A percentile compares a stretch with the other conserved stretches of the same genome.
phyloP scores from a whole-genome alignment of 2,888 invertebrate genomes.

The Melangyna quadrimaculata region DNA sequence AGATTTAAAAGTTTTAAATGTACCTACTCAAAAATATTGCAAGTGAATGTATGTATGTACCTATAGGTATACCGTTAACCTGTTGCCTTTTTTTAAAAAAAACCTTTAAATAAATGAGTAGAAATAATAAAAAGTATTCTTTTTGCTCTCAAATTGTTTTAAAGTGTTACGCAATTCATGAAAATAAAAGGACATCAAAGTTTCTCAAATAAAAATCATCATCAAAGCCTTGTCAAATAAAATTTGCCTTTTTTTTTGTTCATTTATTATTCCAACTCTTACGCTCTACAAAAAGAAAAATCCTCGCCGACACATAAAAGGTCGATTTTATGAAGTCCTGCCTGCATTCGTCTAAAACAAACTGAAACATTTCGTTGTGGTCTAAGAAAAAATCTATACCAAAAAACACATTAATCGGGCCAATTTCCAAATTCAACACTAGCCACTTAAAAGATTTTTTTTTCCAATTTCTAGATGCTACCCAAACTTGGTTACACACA shows the following conservation, averaged over 20 bases:
- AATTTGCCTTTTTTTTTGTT: neutral
- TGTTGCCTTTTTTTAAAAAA: too few species aligned
- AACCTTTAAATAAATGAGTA: too few species aligned
- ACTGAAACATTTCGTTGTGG: neutral
- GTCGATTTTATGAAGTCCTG: neutral
- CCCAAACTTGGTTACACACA: neutral
- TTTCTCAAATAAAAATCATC: neutral
- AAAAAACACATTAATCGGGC: neutral
- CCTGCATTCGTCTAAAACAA: neutral
- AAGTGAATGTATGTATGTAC: too few species aligned
- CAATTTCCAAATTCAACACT: slow-evolving; percentile 10
- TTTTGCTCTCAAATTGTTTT: too few species aligned
- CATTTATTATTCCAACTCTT: neutral
- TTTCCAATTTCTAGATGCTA: neutral
- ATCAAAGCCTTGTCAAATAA: neutral
- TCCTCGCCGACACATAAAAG: neutral
- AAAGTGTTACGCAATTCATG: too few species aligned
- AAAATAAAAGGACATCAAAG: neutral
- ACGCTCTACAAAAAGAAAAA: neutral
- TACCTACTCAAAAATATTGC: too few species aligned
- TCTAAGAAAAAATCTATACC: neutral
- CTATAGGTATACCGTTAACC: too few species aligned
- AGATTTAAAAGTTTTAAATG: too few species aligned
- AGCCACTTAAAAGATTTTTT: neutral
- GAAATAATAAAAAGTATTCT: too few species aligned